A percentile compares a stretch with the other conserved stretches of the same genome.
Conservation (phyloP, 2,797 vertebrate genomes). For the Lutjanus argentimaculatus region DNA sequence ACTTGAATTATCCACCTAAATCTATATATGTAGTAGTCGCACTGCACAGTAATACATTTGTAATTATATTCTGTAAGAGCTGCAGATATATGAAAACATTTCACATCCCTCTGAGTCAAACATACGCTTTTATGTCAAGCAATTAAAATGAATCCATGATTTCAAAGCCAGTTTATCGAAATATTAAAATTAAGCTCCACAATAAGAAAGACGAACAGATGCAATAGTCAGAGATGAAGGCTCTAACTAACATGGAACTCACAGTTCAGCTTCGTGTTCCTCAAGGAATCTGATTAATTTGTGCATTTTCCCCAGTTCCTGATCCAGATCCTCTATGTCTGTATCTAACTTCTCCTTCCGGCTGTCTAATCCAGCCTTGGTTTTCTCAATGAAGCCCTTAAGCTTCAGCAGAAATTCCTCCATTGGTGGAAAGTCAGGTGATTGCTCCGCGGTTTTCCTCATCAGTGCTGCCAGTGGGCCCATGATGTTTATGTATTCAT, state of each 20-base stretch:
- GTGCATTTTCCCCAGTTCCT: accelerated
- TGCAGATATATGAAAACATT: too few species aligned
- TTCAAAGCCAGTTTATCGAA: too few species aligned
- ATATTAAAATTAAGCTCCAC: too few species aligned
- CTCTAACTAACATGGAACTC: background rate
- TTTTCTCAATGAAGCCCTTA: accelerated
- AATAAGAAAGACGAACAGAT: background rate
- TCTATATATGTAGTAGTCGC: too few species aligned
- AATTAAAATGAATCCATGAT: too few species aligned
- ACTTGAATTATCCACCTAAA: too few species aligned
- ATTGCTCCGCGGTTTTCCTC: accelerated
- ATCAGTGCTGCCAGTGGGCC: accelerated
- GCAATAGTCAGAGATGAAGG: background rate
- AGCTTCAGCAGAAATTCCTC: accelerated
- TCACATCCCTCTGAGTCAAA: too few species aligned
- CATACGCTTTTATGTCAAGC: too few species aligned
- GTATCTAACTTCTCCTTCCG: accelerated
- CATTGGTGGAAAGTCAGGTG: accelerated
- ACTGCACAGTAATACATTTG: too few species aligned
- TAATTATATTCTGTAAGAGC: too few species aligned
- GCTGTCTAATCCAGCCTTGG: accelerated
- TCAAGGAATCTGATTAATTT: background rate
- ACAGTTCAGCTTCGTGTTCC: background rate
- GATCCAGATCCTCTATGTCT: accelerated
- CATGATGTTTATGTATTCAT: too few species aligned